Base-by-base conservation (phyloP, 2,888 invertebrate species). In the Boloria euphrosyne region DNA sequence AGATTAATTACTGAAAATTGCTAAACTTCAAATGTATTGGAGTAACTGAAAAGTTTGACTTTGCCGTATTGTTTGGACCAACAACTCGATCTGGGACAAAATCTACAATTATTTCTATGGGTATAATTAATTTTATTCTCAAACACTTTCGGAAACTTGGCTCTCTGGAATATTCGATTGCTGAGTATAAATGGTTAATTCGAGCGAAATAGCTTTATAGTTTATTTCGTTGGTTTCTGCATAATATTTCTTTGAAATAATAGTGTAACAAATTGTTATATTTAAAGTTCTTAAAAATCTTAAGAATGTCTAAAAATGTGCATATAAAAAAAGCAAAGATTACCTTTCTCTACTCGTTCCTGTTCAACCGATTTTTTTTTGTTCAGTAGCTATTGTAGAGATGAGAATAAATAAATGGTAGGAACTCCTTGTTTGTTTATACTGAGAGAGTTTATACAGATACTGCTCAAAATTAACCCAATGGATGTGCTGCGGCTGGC, bases 1-100 rank as follows among this genome's bases (percentile, higher is more conserved):
- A 66, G 63, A 69, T 67, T 71, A 68, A 71, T 71, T 67, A 64
- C 63, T 62, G 51, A 66, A 71, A 69, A 63, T 71, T 64, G 54
- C 65, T 50, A 65, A 69, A 67, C 65, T 67, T 64, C 57, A 66
- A 67, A 63, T 69, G 67, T 67, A 66, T 57, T 66, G 51, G 53
- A 55, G 63, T 60, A 63, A 62, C 65, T 70, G 65, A 47, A 62
- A 64, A 65, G 57, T 65, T 65, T 51, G 49, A 69, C 65, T 69
- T 69, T 38, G 47, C 52, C 63, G 68, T 66, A 60, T 60, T 61
- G 64, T 60, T 60, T 59, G 58, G 47, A 51, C 59, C 44, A 22
- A 44, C 46, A 49, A 62, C 57, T 58, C 22, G 47, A 38, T 62
- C 54, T 57, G 46, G 49, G 58, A 62, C 53, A 22, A 58, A 58